Percentiles rank a stretch among this genome's conserved stretches.
Evolutionary conservation across 2,797 vertebrate genomes (phyloP).

Genomic region (Petrocephalus sullivani): DNA sequence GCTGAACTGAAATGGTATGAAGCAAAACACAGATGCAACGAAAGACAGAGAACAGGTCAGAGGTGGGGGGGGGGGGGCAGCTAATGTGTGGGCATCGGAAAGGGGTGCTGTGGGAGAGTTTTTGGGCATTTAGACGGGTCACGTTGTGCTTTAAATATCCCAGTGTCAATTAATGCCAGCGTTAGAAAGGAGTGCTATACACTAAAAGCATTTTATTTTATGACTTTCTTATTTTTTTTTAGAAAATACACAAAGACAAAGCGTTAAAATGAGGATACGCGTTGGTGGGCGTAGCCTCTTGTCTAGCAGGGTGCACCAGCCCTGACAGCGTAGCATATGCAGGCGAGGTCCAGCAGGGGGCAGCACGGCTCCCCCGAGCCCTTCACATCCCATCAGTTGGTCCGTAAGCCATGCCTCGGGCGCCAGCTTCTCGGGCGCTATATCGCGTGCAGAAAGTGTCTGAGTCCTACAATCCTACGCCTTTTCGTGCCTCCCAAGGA

Average conservation of each 20-base stretch:
- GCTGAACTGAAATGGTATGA: constrained; percentile 56
- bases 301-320: constrained; percentile 23
- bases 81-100: constrained; percentile 24
- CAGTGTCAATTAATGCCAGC: constrained; percentile 36
- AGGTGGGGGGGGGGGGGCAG: constrained; percentile 22
- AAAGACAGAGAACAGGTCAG: constrained; percentile 42
- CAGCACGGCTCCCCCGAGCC: not conserved
- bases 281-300: constrained; percentile 37
- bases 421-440: not conserved
- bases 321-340: constrained; percentile 23
- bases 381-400: not conserved
- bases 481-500: not conserved
- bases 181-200: constrained; percentile 44
- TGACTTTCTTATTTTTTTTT: constrained; percentile 34
- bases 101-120: not conserved
- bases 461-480: constrained; percentile 8
- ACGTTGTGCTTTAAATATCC: constrained; percentile 44
- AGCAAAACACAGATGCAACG: constrained; percentile 48
- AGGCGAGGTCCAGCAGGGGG: constrained; percentile 6
- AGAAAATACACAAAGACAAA: constrained; percentile 47
- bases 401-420: not conserved
- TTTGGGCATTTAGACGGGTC: constrained; percentile 24
- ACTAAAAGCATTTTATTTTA: constrained; percentile 41
- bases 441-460: not conserved
- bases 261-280: constrained; percentile 40